These are phyloP conservation scores for Aphodius granarius DNA, from an alignment of 2,888 invertebrate species.

Conservation along the genomic window DNA sequence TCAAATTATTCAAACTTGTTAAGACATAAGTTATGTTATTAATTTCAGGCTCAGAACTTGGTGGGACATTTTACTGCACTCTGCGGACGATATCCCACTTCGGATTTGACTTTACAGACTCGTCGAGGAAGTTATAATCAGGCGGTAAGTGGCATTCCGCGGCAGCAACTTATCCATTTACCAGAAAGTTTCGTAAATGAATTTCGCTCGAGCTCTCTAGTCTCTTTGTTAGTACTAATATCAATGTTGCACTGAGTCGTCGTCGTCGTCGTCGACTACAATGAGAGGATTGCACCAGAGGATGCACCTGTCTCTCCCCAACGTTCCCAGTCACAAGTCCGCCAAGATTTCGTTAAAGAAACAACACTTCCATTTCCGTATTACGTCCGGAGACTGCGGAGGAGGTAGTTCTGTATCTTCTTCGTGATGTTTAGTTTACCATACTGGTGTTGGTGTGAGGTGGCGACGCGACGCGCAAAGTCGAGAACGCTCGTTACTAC, in stretches of 20 bases:
- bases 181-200: constrained; percentile 10
- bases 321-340: constrained; percentile 1
- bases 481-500: neutral
- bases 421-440: neutral
- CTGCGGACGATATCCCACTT: neutral
- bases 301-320: neutral
- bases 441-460: neutral
- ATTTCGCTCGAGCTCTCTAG: neutral
- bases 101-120: neutral
- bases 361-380: neutral
- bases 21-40: too few relatives aligned
- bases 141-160: constrained; percentile 5
- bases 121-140: neutral
- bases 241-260: constrained; percentile 2
- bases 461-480: too few relatives aligned
- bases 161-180: constrained; percentile 10
- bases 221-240: constrained; percentile 5
- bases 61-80: too few relatives aligned
- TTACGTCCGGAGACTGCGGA: constrained; percentile 4
- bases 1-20: too few relatives aligned
- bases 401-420: neutral
- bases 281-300: neutral
- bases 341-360: neutral
- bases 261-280: too few relatives aligned
- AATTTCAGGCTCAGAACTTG: too few relatives aligned